A percentile compares a stretch with the other conserved stretches of the same genome.
Evolutionary conservation across 2,888 invertebrate genomes (phyloP).

Genomic region (Mythimna lalbum): DNA sequence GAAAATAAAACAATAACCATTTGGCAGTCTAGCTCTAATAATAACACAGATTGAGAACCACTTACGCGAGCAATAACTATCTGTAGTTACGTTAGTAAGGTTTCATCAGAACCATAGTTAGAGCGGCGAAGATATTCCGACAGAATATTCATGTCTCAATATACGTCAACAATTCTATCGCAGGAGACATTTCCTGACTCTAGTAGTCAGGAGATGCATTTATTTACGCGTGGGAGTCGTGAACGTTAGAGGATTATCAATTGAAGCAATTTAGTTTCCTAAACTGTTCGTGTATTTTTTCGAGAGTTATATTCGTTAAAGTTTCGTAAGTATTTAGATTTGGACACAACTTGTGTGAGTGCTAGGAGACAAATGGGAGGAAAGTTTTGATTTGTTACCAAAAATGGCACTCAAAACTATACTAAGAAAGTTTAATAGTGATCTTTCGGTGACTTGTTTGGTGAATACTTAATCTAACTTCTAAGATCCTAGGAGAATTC

Average conservation of each 20-base stretch:
- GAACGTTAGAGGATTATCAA: neutral
- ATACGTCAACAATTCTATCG: neutral
- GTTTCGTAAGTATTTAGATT: conserved; percentile 24
- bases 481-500: neutral
- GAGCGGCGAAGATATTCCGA: neutral
- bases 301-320: neutral
- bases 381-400: conserved; percentile 3
- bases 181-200: neutral
- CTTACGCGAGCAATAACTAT: neutral
- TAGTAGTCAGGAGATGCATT: neutral
- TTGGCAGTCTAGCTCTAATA: neutral
- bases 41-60: neutral
- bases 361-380: neutral
- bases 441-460: neutral
- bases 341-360: neutral
- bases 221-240: conserved; percentile 8
- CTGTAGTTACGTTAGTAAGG: neutral
- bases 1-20: neutral
- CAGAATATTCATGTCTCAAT: conserved; percentile 13
- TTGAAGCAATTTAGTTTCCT: neutral
- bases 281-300: neutral
- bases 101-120: conserved; percentile 5
- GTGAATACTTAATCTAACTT: conserved; percentile 15
- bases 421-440: too few relatives aligned
- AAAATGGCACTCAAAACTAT: too few relatives aligned